Evolutionary conservation across 1,140 invertebrate genomes (phyloP).

Genomic region (Teleogryllus occipitalis): DNA sequence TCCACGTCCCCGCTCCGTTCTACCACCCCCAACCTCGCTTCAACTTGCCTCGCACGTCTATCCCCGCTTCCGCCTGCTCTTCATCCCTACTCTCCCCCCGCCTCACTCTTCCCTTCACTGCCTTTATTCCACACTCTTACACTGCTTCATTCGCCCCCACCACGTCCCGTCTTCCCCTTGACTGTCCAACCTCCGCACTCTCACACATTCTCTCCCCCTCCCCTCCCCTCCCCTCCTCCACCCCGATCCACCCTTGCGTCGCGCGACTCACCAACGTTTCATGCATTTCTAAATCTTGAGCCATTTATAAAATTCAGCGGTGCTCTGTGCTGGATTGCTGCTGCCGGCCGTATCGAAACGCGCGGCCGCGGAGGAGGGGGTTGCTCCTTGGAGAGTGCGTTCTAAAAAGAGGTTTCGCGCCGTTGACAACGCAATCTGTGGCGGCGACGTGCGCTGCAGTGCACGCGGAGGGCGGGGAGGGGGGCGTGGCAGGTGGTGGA

Average conservation of each 20-base stretch:
- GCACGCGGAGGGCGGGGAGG: too few species aligned
- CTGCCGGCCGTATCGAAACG: background rate
- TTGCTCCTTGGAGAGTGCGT: background rate
- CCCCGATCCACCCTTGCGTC: background rate
- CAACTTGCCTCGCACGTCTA: too few species aligned
- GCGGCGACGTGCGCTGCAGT: background rate
- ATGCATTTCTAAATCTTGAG: slow-evolving; percentile 21
- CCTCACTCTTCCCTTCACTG: background rate
- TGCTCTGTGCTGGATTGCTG: slow-evolving; percentile 1
- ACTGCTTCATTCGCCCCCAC: background rate
- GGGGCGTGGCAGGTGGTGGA: too few species aligned
- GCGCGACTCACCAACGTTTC: slow-evolving; percentile 7
- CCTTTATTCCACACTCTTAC: background rate
- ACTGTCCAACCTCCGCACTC: background rate
- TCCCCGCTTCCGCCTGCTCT: too few species aligned
- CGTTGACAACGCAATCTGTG: background rate
- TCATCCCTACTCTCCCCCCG: too few species aligned
- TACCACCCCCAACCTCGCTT: too few species aligned
- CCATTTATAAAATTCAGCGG: slow-evolving; percentile 15
- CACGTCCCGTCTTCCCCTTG: slow-evolving; percentile 7
- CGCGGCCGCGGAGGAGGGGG: background rate
- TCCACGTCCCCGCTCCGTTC: too few species aligned
- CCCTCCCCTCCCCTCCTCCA: background rate
- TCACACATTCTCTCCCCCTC: background rate
- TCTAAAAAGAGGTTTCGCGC: background rate